These are phyloP conservation scores for Zootoca vivipara DNA, from an alignment of 2,113 vertebrate species.

Conservation along the genomic window DNA sequence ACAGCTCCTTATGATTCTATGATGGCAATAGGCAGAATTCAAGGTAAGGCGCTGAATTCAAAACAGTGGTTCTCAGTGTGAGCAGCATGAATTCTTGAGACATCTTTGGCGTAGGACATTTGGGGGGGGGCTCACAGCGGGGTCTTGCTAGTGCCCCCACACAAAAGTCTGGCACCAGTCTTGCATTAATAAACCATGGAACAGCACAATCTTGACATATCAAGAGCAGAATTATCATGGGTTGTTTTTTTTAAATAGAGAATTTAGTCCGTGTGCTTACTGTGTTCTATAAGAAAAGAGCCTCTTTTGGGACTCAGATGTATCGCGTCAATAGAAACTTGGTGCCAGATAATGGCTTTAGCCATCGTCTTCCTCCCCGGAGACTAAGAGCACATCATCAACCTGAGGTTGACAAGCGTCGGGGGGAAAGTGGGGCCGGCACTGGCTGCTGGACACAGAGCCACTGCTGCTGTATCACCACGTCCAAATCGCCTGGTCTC, in stretches of 20 bases:
- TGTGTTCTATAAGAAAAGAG: constrained; percentile 64
- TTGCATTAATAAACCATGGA: constrained; percentile 14
- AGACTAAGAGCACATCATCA: constrained; percentile 61
- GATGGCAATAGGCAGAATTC: neutral
- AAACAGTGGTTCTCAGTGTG: neutral
- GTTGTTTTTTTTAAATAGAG: too few relatives aligned
- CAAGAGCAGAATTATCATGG: constrained; percentile 18
- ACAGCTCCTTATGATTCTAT: too few relatives aligned
- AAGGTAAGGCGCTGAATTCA: neutral
- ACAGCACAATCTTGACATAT: neutral
- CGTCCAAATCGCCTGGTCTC: constrained; percentile 8
- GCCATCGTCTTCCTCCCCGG: constrained; percentile 63
- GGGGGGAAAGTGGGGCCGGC: constrained; percentile 48
- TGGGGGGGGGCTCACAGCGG: neutral
- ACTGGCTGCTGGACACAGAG: constrained; percentile 27
- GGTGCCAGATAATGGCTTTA: constrained; percentile 74
- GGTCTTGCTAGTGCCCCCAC: neutral
- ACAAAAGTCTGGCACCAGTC: neutral
- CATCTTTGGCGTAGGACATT: neutral
- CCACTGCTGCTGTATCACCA: constrained; percentile 42
- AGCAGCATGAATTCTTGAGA: neutral
- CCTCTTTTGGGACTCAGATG: constrained; percentile 61
- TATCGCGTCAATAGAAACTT: constrained; percentile 62
- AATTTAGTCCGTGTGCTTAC: too few relatives aligned
- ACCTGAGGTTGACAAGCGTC: constrained; percentile 56